These are phyloP conservation scores for Chinchilla lanigera DNA, from an alignment of 2,113 vertebrate genomes.

Conservation along the genomic window DNA sequence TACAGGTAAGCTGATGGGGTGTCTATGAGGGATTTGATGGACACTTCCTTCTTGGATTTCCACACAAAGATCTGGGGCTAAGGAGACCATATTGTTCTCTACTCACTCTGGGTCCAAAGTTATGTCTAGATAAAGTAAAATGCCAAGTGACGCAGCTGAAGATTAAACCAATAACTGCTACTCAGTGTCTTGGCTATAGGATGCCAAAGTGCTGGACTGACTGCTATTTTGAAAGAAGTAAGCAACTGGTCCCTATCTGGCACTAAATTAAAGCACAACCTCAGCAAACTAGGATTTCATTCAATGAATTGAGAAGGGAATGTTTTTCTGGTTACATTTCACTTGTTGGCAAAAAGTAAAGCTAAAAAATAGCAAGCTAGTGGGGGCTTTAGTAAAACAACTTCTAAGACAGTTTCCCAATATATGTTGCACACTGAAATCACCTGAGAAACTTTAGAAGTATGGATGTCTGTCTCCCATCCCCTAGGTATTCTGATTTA, in stretches of 20 bases:
- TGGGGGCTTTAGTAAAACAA: neutral
- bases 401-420: neutral
- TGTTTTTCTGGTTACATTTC: neutral
- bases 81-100: neutral
- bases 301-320: neutral
- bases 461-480: neutral
- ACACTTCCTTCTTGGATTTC: neutral
- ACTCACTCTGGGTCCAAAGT: neutral
- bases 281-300: neutral
- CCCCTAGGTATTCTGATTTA: neutral
- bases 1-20: neutral
- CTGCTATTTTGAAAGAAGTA: neutral
- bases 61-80: neutral
- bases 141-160: neutral
- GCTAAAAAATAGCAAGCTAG: neutral
- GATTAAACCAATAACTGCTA: neutral
- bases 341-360: neutral
- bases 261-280: neutral
- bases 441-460: neutral
- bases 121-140: constrained; percentile 18
- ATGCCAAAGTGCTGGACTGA: neutral
- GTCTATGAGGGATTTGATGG: neutral
- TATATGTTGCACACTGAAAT: neutral
- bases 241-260: neutral
- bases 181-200: neutral